These are phyloP conservation scores for Drosophila grimshawi DNA, from an alignment of 1,140 invertebrate genomes.

Conservation along the genomic window DNA sequence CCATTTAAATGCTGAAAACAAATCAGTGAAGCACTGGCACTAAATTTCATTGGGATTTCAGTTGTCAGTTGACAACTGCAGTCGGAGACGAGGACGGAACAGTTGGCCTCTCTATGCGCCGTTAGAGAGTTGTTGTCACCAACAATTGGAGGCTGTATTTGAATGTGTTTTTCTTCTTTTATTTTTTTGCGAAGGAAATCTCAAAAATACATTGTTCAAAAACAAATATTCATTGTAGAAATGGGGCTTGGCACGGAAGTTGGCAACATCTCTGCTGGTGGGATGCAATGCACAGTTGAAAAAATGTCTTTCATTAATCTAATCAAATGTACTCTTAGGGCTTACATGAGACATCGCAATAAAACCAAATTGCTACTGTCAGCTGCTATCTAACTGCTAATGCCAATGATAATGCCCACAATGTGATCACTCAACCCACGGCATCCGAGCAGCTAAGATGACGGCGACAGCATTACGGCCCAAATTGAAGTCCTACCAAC, in stretches of 20 bases:
- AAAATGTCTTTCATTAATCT: slow-evolving; percentile 9
- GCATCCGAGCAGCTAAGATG: slow-evolving; percentile 42
- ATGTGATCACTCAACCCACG: slow-evolving; percentile 22
- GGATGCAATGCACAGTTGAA: not conserved
- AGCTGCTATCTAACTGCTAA: not conserved
- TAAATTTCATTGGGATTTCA: slow-evolving; percentile 67
- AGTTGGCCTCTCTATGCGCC: not conserved
- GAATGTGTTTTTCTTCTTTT: too few relatives aligned
- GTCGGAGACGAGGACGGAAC: too few relatives aligned
- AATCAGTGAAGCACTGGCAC: slow-evolving; percentile 16
- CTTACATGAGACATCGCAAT: slow-evolving; percentile 20
- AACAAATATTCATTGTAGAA: not conserved
- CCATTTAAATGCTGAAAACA: not conserved
- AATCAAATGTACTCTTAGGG: slow-evolving; percentile 14
- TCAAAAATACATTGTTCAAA: not conserved
- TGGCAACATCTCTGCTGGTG: not conserved
- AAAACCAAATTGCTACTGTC: slow-evolving; percentile 39
- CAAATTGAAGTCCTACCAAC: slow-evolving; percentile 42
- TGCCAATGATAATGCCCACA: not conserved
- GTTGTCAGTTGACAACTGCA: too few relatives aligned
- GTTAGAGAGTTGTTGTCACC: too few relatives aligned
- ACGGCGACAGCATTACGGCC: slow-evolving; percentile 31
- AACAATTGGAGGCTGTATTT: too few relatives aligned
- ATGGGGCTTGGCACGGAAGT: slow-evolving; percentile 44
- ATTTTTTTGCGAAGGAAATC: not conserved